Base-by-base conservation (phyloP, 2,797 vertebrate species). In the Gambusia yucatana region DNA sequence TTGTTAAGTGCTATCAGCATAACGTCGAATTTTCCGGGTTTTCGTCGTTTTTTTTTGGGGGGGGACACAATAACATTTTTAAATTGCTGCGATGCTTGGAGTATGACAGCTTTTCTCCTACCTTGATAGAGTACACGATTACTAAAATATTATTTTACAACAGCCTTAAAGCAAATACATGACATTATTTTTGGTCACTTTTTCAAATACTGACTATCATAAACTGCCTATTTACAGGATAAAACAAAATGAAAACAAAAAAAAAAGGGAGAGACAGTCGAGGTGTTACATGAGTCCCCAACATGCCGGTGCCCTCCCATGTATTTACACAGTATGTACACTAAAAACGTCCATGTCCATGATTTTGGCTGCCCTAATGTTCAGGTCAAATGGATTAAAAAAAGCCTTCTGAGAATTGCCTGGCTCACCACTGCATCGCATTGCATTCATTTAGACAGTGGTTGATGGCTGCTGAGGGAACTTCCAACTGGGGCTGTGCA, bases 401-500 rank as follows among this genome's bases (percentile, higher is more conserved):
- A 89, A 93, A 94, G 82, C 84, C 87, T 87, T 92, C 91, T 90
- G 88, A 86, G 88, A 94, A 93, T 89, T 91, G 85, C 82, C 59
- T 59, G 72, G 57, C 73, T 50, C 52, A 17, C 76, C 84, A 72
- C 76, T 41, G 81, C 72, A 77, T 59, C 50, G 82, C 22, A 33
- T 33, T 33, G 67, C 17, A 33, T 84, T 83, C 76, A 84, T 67
- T 72, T 48, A 76, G 77, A 81, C 59, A 81, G 81, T 57, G 84
- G 79, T 17, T 77, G 78, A 86, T 77, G 83, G 74, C 77, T 77
- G 59, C 83, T 72, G 47, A 69, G 76, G 70, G 85, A 72, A 47
- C 25, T 20, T n/a, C 6, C 25, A 44, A 46, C 41, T 30, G 43
- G 43, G n/a, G 39, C 39, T n/a, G 65, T 69, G 4, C 6, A 70